Evolutionary conservation across 2,888 invertebrate genomes (phyloP), one percentile per base, ranked within the genome.

Genomic region (Micoletzkya japonica): DNA sequence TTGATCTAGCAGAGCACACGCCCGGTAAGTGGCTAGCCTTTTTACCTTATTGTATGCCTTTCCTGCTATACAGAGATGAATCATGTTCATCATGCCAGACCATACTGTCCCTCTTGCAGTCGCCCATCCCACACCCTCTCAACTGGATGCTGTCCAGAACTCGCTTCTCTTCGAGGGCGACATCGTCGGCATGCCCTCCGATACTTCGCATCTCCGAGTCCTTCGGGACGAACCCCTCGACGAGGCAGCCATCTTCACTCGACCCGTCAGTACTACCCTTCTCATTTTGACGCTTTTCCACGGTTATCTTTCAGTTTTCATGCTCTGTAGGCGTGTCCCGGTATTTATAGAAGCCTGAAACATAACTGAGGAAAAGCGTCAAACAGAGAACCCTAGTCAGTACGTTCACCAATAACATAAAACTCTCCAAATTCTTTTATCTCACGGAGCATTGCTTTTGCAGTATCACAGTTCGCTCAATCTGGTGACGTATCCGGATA

Each of bases 121-220:
- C 6, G 60, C 64, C 54, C 79, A 75, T 61, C 84, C 84, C 39
- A 80, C 81, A 1, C 71, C 75, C 6, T 77, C 74, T 3, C 80
- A 82, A 49, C 68, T 84, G 61, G 84, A 84, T 68, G 75, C 82
- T 7, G 80, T 84, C 71, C 82, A 85, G 74, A 84, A 84, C 59
- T 74, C 74, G 32, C 72, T 79, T 52, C 78, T 85, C 26, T 89
- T 89, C 79, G 90, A 90, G 82, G 90, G 90, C 58, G 90, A 90
- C 80, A 90, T 90, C 66, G 85, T 44, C 87, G 88, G 75, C 32
- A 77, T 85, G 24, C 81, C 83, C 3, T 37, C 72, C 7, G 76
- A 63, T 7, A 28, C 50, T 34, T 30, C 73, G 49, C 72, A 72
- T 71, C 59, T 73, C 61, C 73, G 57, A 56, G 61, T 73, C 59